These are phyloP conservation scores for Ophiodon elongatus DNA, from an alignment of 2,113 vertebrate species.

Conservation along the genomic window DNA sequence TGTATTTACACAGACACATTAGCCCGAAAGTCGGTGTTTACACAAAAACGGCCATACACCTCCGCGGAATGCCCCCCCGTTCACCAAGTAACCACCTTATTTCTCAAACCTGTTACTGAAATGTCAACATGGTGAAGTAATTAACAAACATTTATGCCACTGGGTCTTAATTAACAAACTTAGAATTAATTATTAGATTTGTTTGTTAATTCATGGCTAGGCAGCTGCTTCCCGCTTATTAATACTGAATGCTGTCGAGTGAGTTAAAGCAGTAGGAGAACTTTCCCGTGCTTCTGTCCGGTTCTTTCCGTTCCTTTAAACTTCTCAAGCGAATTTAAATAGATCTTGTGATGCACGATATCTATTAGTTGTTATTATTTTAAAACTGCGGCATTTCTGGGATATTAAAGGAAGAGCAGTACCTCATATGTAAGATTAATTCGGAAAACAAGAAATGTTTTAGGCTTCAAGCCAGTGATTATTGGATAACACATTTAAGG, in stretches of 20 bases:
- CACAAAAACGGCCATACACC: conserved; percentile 9
- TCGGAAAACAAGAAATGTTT: conserved; percentile 41
- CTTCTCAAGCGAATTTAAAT: conserved; percentile 6
- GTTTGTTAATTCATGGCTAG: conserved; percentile 50
- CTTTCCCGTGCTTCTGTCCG: conserved; percentile 9
- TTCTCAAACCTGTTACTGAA: conserved; percentile 50
- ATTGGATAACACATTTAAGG: conserved; percentile 42
- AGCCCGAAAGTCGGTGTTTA: conserved; percentile 53
- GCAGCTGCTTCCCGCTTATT: conserved; percentile 51
- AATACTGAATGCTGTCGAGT: conserved; percentile 14
- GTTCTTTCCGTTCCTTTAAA: background rate
- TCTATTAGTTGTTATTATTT: conserved; percentile 4
- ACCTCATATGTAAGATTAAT: conserved; percentile 11
- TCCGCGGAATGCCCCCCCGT: background rate
- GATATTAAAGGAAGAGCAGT: conserved; percentile 14
- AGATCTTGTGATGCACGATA: background rate
- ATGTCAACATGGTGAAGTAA: conserved; percentile 53
- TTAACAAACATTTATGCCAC: conserved; percentile 55
- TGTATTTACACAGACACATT: conserved; percentile 58
- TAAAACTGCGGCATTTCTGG: conserved; percentile 4
- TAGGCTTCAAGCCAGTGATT: conserved; percentile 31
- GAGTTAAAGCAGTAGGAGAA: conserved; percentile 15
- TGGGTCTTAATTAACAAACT: conserved; percentile 65
- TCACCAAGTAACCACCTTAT: conserved; percentile 24
- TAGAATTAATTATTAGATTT: conserved; percentile 59